A percentile compares a stretch with the other conserved stretches of the same genome.
Conservation (phyloP, 1,140 invertebrate genomes). For the Coenobita brevimanus region DNA sequence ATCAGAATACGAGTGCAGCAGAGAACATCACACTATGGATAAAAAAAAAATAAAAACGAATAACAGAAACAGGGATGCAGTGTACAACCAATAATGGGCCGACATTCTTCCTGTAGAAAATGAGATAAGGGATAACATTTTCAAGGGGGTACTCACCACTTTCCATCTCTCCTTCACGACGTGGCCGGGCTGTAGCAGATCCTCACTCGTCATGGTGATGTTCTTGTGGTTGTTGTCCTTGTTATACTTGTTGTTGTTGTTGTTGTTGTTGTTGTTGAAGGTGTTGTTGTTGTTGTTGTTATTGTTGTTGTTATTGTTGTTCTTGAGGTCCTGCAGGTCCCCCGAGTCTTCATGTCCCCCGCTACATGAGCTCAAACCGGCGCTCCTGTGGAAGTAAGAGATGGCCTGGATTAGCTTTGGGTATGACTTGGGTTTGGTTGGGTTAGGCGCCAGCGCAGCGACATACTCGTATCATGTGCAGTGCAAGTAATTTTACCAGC, state of each 20-base stretch:
- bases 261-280: constrained; percentile 3
- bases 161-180: constrained; percentile 99
- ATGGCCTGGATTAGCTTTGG: background rate
- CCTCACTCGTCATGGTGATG: constrained; percentile 78
- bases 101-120: too few relatives aligned
- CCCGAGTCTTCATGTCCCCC: constrained; percentile 64
- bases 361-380: constrained; percentile 60
- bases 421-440: too few relatives aligned
- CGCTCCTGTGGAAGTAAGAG: constrained; percentile 35
- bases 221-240: constrained; percentile 50
- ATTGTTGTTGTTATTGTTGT: constrained; percentile 50
- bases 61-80: too few relatives aligned
- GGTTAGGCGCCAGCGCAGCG: too few relatives aligned
- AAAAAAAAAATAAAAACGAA: too few relatives aligned
- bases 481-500: too few relatives aligned
- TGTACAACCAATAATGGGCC: too few relatives aligned
- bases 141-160: constrained; percentile 87
- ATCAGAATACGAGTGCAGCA: too few relatives aligned
- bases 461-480: too few relatives aligned
- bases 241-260: constrained; percentile 26
- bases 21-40: too few relatives aligned
- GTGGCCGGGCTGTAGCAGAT: constrained; percentile 95
- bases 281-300: constrained; percentile 34
- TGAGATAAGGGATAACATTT: too few relatives aligned
- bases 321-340: constrained; percentile 57